phyloP scores from a whole-genome alignment of 2,113 vertebrate genomes.

The Grus americana region DNA sequence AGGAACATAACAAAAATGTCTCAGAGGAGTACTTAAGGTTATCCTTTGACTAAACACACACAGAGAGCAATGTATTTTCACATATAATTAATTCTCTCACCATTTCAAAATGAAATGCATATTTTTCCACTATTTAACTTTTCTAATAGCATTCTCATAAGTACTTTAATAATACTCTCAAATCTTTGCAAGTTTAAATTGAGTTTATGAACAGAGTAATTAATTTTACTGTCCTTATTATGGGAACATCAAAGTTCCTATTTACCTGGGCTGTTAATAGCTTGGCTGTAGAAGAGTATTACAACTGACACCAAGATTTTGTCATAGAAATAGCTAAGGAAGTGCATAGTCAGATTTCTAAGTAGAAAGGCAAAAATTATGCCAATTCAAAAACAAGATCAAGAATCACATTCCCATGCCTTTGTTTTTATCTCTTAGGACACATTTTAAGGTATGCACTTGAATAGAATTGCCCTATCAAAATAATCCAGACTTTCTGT shows the following conservation, averaged over 20 bases:
- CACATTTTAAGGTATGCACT: background rate
- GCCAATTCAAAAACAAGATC: background rate
- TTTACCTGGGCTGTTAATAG: background rate
- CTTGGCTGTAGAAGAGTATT: background rate
- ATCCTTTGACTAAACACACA: conserved; percentile 33
- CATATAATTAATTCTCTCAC: conserved; percentile 40
- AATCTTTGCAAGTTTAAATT: conserved; percentile 42
- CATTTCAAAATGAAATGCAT: conserved; percentile 36
- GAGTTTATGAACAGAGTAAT: conserved; percentile 24
- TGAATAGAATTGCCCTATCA: background rate
- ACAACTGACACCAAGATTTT: background rate
- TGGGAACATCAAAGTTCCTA: conserved; percentile 13
- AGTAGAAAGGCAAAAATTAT: background rate
- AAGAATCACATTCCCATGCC: background rate
- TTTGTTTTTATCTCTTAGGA: background rate
- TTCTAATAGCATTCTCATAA: conserved; percentile 5
- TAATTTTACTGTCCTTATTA: conserved; percentile 33
- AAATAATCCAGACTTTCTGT: background rate
- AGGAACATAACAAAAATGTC: conserved; percentile 22
- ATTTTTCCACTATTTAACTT: conserved; percentile 49
- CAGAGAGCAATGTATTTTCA: conserved; percentile 33
- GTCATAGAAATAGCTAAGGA: background rate
- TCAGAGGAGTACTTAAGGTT: conserved; percentile 33
- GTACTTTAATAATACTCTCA: conserved; percentile 8
- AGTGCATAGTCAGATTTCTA: background rate